Evolutionary conservation across 2,888 invertebrate species (phyloP).

Genomic region (Mystacides longicornis): DNA sequence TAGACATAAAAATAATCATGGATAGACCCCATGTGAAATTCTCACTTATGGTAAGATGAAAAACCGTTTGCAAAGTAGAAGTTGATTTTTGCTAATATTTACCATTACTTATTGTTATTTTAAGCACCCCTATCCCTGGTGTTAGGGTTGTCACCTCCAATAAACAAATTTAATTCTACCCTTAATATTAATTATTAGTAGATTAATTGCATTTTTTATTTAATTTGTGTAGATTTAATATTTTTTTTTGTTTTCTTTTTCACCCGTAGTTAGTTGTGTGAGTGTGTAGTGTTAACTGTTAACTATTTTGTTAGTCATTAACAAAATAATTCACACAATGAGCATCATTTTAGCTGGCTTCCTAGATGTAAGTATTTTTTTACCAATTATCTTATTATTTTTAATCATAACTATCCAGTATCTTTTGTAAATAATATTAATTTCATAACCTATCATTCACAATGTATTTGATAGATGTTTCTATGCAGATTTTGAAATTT

Average conservation of each 20-base stretch:
- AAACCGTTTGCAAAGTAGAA: neutral
- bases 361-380: slow-evolving; percentile 20
- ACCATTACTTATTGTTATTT: neutral
- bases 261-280: neutral
- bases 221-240: neutral
- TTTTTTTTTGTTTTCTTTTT: neutral
- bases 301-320: neutral
- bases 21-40: slow-evolving; percentile 17
- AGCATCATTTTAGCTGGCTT: slow-evolving; percentile 23
- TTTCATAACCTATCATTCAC: too few species aligned
- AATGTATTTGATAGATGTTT: too few species aligned
- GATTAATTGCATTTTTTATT: neutral
- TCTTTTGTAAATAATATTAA: too few species aligned
- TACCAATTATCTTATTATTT: neutral
- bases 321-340: slow-evolving; percentile 8
- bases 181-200: slow-evolving; percentile 3
- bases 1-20: too few species aligned
- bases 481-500: too few species aligned
- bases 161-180: too few species aligned
- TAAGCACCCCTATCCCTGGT: too few species aligned
- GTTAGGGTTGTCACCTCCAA: too few species aligned
- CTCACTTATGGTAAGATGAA: slow-evolving; percentile 16
- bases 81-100: neutral
- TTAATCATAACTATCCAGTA: too few species aligned
- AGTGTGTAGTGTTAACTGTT: neutral